phyloP scores from a whole-genome alignment of 64 coral and sea anemone species.

The Stichodactyla mertensii region DNA sequence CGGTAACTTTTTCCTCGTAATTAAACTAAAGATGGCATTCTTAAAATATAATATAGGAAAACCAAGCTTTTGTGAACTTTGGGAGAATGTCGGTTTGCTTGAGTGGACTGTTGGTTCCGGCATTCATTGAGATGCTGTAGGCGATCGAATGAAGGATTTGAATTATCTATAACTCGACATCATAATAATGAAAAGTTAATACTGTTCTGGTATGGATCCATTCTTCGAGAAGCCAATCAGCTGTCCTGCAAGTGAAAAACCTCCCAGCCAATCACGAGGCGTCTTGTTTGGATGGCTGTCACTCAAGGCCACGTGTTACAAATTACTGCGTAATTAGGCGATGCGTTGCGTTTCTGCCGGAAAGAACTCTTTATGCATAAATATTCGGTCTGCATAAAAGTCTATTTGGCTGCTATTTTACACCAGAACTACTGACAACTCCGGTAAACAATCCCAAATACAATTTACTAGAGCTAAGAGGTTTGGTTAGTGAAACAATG shows the following conservation, averaged over 20 bases:
- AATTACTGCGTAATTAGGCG: conserved; percentile 97
- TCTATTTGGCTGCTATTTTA: conserved; percentile 60
- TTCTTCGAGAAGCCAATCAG: conserved; percentile 61
- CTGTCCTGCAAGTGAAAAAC: conserved; percentile 33
- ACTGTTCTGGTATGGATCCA: conserved; percentile 81
- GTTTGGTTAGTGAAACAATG: conserved; percentile 5
- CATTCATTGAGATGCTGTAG: conserved; percentile 53
- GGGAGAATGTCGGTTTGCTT: conserved; percentile 37
- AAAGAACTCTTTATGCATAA: conserved; percentile 75
- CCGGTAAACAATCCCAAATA: conserved; percentile 16
- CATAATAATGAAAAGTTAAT: conserved; percentile 80
- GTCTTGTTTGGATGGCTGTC: conserved; percentile 66
- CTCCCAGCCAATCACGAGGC: conserved; percentile 64
- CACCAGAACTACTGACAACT: conserved; percentile 9
- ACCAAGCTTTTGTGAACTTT: conserved; percentile 50
- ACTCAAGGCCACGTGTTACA: conserved; percentile 96
- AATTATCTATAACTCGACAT: conserved; percentile 55
- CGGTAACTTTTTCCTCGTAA: neutral
- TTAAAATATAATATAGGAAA: conserved; percentile 40
- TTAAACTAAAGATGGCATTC: conserved; percentile 38
- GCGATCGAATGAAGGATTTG: conserved; percentile 49
- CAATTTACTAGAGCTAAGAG: neutral
- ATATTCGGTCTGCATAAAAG: conserved; percentile 91
- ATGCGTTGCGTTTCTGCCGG: conserved; percentile 91
- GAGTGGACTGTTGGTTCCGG: conserved; percentile 62